These are phyloP conservation scores for Phyllotis vaccarum DNA, from an alignment of 2,797 vertebrate genomes.

Conservation along the genomic window DNA sequence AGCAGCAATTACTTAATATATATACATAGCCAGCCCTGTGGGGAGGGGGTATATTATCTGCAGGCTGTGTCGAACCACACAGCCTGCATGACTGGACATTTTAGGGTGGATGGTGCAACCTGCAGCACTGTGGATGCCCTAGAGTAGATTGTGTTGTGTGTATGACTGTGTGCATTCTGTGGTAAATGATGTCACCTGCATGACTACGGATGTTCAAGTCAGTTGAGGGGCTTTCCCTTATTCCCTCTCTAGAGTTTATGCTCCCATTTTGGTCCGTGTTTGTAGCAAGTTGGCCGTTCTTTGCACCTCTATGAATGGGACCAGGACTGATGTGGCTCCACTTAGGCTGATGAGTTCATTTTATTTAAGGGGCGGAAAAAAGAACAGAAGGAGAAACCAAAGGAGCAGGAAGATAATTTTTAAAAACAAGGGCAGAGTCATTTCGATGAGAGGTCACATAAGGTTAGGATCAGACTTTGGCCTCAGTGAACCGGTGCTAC, in stretches of 20 bases:
- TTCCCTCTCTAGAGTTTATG: neutral
- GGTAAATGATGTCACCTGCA: neutral
- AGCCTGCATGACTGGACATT: neutral
- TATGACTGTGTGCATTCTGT: neutral
- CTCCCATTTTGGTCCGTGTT: neutral
- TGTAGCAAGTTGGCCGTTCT: neutral
- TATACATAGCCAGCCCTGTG: neutral
- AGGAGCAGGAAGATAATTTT: neutral
- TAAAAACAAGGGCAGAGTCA: neutral
- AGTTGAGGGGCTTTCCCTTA: neutral
- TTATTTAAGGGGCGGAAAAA: neutral
- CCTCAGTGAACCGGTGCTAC: neutral
- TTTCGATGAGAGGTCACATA: neutral
- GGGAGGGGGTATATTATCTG: neutral
- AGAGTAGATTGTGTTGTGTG: neutral
- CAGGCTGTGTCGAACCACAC: neutral
- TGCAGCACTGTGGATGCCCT: neutral
- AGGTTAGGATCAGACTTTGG: neutral
- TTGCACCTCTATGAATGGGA: no score
- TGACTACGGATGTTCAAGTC: neutral
- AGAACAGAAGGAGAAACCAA: neutral
- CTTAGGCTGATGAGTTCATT: neutral
- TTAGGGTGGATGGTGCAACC: neutral
- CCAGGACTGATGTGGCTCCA: neutral
- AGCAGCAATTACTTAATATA: conserved; percentile 40